Evolutionary conservation across 1,140 invertebrate species (phyloP), one percentile per base, ranked within the genome.

Genomic region (Solenopsis invicta): DNA sequence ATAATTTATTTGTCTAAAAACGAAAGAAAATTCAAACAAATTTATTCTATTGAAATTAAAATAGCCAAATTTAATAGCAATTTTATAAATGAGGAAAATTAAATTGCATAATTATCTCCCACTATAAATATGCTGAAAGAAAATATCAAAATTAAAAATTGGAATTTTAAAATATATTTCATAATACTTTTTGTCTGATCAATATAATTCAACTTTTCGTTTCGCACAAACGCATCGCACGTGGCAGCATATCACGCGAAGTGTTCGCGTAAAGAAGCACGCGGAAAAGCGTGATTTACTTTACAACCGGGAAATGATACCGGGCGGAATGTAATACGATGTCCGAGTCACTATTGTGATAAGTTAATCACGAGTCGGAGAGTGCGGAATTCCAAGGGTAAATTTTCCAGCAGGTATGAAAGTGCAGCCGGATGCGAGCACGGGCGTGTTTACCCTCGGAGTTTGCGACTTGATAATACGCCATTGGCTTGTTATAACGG

Each of bases 291-390:
- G 12, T 29, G 69, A 84, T 84, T 84, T 84, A 84, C 41, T 61
- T 74, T 61, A 84, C 13, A 37, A 13, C 13, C 34, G 18, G 41
- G 10, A 29, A 29, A 61, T 61, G 69, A 84, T 84, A 61, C 54
- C 41, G 37, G 56, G 54, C 69, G 54, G 69, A 75, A 84, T 50
- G 54, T 75, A 84, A 61, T 75, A 75, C 56, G 69, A 84, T 56
- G 80, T 84, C 69, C 80, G 29, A 50, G 29, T 81, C 61, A 74
- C 52, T 54, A 86, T 72, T 72, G 82, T 86, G 54, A 80, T 75
- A 84, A 87, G 78, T 87, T 89, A 89, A 87, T 87, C 64, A 72
- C 71, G 86, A 87, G 77, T 82, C 76, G 69, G 34, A 72, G 66
- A 78, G 74, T 45, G 74, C 37, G 34, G 77, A 74, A 71, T 84